Conservation (phyloP, 1,140 invertebrate species). For the Lethrus apterus region DNA sequence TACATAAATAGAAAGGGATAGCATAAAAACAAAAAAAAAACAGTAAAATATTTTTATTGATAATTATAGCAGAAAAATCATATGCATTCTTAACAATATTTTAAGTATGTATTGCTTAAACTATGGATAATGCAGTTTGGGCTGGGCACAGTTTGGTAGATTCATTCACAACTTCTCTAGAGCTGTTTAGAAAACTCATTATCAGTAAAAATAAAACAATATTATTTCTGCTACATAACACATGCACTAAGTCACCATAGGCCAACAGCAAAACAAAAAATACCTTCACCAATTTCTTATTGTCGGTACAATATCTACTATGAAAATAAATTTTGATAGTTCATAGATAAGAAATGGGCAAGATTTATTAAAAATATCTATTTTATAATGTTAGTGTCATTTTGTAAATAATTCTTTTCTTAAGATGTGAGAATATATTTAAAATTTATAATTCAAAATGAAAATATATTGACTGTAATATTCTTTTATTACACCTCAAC, state of each 20-base stretch:
- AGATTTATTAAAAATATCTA: too few species aligned
- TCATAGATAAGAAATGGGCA: too few species aligned
- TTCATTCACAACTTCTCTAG: slow-evolving; percentile 28
- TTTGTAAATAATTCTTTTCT: too few species aligned
- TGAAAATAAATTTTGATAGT: too few species aligned
- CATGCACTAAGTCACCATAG: neutral
- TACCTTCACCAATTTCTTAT: too few species aligned
- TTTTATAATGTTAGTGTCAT: too few species aligned
- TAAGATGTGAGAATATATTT: too few species aligned
- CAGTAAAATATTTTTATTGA: slow-evolving; percentile 26
- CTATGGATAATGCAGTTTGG: slow-evolving; percentile 24
- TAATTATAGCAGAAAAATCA: slow-evolving; percentile 15
- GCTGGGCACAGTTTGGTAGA: slow-evolving; percentile 29
- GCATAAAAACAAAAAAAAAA: slow-evolving; percentile 25
- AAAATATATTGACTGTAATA: too few species aligned
- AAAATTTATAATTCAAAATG: too few species aligned
- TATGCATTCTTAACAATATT: slow-evolving; percentile 20
- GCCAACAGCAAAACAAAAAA: neutral
- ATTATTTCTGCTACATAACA: slow-evolving; percentile 15
- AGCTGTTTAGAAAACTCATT: slow-evolving; percentile 28
- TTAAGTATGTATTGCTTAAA: slow-evolving; percentile 17
- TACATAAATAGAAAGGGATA: slow-evolving; percentile 10
- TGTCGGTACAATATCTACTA: too few species aligned
- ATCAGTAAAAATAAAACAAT: slow-evolving; percentile 17
- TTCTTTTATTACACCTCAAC: too few species aligned